Percentiles rank a stretch among this genome's conserved stretches.
Evolutionary conservation across 2,888 invertebrate genomes (phyloP).

Genomic region (Drosophila colorata): DNA sequence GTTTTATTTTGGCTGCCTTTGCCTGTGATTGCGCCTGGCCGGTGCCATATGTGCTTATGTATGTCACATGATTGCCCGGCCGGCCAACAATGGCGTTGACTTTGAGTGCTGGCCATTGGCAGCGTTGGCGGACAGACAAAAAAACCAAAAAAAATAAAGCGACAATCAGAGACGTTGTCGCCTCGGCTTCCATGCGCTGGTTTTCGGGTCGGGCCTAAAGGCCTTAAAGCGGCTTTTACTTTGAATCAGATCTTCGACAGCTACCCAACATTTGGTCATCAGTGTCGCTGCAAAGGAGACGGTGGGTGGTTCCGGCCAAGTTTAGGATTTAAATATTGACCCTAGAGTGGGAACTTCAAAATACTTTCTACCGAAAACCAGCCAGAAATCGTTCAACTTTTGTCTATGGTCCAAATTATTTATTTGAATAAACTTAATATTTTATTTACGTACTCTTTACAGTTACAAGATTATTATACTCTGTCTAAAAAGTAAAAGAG

Average conservation of each 20-base stretch:
- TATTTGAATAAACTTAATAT: no score
- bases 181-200: slow-evolving; percentile 5
- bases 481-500: no score
- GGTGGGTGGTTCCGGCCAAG: slow-evolving; percentile 2
- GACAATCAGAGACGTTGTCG: slow-evolving; percentile 26
- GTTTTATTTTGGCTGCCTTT: background rate
- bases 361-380: no score
- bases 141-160: slow-evolving; percentile 4
- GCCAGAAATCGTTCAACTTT: no score
- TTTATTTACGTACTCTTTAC: no score
- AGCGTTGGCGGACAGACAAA: slow-evolving; percentile 39
- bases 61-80: slow-evolving; percentile 52
- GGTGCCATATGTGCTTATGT: slow-evolving; percentile 43
- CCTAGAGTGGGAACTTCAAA: no score
- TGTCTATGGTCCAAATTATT: no score
- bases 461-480: no score
- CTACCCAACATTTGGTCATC: slow-evolving; percentile 14
- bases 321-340: no score
- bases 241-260: slow-evolving; percentile 29
- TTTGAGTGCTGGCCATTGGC: slow-evolving; percentile 54
- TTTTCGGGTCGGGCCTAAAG: slow-evolving; percentile 4
- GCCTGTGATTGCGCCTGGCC: slow-evolving; percentile 3
- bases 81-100: slow-evolving; percentile 52
- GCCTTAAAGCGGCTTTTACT: slow-evolving; percentile 19
- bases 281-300: slow-evolving; percentile 1